These are phyloP conservation scores for Manis crassicaudata DNA, from an alignment of 2,797 vertebrate genomes.

Conservation along the genomic window DNA sequence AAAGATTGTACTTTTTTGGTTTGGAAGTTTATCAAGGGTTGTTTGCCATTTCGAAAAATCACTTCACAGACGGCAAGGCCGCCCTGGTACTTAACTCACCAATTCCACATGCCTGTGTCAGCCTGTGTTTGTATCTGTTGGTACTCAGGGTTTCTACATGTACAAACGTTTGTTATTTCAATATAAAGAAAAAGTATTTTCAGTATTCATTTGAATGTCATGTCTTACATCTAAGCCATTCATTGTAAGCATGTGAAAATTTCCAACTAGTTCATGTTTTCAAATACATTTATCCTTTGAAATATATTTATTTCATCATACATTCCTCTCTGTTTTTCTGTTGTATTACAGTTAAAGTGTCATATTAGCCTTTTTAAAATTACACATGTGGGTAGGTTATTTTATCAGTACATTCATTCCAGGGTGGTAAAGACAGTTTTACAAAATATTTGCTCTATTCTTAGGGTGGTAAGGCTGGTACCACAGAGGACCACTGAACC, in stretches of 20 bases:
- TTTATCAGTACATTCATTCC: not conserved
- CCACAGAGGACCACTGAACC: not conserved
- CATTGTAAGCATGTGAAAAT: not conserved
- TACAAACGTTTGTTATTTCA: not conserved
- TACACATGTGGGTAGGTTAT: not conserved
- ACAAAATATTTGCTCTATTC: not conserved
- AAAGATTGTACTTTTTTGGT: not conserved
- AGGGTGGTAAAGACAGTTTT: not conserved
- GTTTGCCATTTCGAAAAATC: not conserved
- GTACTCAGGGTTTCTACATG: not conserved
- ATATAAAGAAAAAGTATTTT: slow-evolving; percentile 28
- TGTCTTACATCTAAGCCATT: slow-evolving; percentile 1
- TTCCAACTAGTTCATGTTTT: not conserved
- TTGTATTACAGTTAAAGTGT: not conserved
- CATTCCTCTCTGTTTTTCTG: not conserved
- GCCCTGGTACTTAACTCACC: not conserved
- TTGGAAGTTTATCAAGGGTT: not conserved
- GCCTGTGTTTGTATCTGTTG: not conserved
- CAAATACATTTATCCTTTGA: not conserved
- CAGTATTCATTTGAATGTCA: not conserved
- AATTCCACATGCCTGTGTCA: not conserved
- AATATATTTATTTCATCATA: not conserved
- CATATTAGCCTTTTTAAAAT: not conserved
- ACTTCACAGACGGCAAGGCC: not conserved
- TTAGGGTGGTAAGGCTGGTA: not conserved